phyloP scores from a whole-genome alignment of 37 sponge, comb jelly and placozoan species.

The Ephydatia muelleri region DNA sequence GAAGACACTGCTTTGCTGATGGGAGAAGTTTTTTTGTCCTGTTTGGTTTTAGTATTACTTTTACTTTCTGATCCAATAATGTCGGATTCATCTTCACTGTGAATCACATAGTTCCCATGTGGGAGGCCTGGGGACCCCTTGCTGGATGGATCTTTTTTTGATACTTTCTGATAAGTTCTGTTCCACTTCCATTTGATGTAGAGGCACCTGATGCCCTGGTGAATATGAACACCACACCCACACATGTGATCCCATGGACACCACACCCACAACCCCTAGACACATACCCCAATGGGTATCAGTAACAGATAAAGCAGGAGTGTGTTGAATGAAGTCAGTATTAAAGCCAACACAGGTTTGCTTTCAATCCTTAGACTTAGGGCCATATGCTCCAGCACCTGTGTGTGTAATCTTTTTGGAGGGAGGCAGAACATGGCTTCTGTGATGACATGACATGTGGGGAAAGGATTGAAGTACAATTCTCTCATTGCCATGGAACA shows the following conservation, averaged over 20 bases:
- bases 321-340: conserved; percentile 6
- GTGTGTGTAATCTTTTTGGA: neutral
- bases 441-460: neutral
- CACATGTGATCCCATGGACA: neutral
- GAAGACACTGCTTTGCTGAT: neutral
- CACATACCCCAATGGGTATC: conserved; percentile 41
- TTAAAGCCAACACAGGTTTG: conserved; percentile 24
- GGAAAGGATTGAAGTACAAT: neutral
- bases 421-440: conserved; percentile 41
- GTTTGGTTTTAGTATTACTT: neutral
- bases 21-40: neutral
- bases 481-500: neutral
- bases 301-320: conserved; percentile 12
- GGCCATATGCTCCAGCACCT: conserved; percentile 15
- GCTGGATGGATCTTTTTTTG: neutral
- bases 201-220: neutral
- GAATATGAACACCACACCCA: neutral
- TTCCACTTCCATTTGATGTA: neutral
- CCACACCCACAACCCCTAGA: neutral
- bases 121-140: neutral
- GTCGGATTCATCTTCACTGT: neutral
- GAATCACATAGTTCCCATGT: neutral
- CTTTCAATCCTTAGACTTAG: conserved; percentile 33
- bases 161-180: neutral
- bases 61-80: neutral